Evolutionary conservation across 2,888 invertebrate species (phyloP), one percentile per base, ranked within the genome.

Genomic region (Tetragnatha montana): DNA sequence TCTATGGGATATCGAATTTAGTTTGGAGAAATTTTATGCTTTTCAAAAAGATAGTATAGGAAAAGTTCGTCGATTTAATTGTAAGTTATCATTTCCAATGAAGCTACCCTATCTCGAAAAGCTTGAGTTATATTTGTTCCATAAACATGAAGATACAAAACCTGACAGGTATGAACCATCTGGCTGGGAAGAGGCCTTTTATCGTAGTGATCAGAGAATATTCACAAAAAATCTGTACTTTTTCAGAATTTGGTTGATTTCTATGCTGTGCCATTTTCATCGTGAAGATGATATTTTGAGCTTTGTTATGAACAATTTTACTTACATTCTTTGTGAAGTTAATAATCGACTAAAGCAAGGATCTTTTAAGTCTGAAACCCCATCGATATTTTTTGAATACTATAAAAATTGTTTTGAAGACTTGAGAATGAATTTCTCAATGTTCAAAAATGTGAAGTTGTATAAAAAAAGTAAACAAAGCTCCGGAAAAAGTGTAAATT

Each of bases 221-320:
- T 85, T 50, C 35, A 71, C 10, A 21, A 85, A 85, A 70, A 85
- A 85, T 71, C 78, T 85, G 8, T 17, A 14, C 6, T 17, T 85
- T 8, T 85, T 85, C 21, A 69, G 47, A 19, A 71, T 79, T 51
- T 85, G 85, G 85, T 60, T 85, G 6, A 70, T 85, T 35, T 85
- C 85, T 8, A 71, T 79, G 6, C 51, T 79, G 8, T 78, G 78
- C 35, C 17, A 51, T 19, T 19, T 79, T 22, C 4, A 17, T 21
- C 19, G 47, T 22, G 22, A 14, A 17, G 1, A 35, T 51, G 7
- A 1, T 71, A 12, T 49, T 51, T 22, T 50, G n/a, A 14, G 21
- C 10, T 8, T 7, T 21, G 22, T 79, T 49, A 7, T 21, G n/a
- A 50, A 8, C 7, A 85, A 85, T 85, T n/a, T 79, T 19, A 70